These are phyloP conservation scores for Rhinoptilus africanus DNA, from an alignment of 2,113 vertebrate species.

Conservation along the genomic window DNA sequence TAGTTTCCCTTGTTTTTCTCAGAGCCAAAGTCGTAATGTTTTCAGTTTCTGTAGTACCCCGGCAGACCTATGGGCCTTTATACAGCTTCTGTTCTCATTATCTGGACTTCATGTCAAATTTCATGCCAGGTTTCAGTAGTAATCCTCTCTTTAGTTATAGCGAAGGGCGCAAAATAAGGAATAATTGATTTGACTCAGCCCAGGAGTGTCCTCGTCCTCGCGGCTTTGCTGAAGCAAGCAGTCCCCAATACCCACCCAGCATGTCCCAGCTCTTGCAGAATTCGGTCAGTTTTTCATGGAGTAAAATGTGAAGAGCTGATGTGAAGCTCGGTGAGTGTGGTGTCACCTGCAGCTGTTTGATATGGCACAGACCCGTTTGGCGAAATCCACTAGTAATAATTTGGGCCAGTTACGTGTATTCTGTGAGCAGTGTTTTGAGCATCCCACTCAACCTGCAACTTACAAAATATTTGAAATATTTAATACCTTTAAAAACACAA, in stretches of 20 bases:
- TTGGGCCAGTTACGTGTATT: not conserved
- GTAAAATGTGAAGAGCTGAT: not conserved
- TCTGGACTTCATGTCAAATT: not conserved
- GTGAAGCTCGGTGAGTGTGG: not conserved
- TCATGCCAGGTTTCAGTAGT: not conserved
- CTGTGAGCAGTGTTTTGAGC: not conserved
- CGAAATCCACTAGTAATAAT: not conserved
- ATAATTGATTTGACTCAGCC: not conserved
- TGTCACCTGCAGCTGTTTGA: not conserved
- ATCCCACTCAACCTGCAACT: no score
- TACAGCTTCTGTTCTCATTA: not conserved
- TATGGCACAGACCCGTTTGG: not conserved
- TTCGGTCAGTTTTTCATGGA: not conserved
- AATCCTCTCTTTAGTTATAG: not conserved
- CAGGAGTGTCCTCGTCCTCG: not conserved
- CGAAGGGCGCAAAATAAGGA: not conserved
- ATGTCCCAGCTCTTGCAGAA: not conserved
- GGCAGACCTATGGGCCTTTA: not conserved
- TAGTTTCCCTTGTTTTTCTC: not conserved
- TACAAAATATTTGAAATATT: not conserved
- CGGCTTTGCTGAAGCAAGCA: not conserved
- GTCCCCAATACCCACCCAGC: not conserved
- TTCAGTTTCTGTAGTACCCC: not conserved
- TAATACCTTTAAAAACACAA: not conserved
- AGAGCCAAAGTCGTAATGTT: accelerated